Base-by-base conservation (phyloP, 2,113 vertebrate genomes). In the Salvelinus sp. region DNA sequence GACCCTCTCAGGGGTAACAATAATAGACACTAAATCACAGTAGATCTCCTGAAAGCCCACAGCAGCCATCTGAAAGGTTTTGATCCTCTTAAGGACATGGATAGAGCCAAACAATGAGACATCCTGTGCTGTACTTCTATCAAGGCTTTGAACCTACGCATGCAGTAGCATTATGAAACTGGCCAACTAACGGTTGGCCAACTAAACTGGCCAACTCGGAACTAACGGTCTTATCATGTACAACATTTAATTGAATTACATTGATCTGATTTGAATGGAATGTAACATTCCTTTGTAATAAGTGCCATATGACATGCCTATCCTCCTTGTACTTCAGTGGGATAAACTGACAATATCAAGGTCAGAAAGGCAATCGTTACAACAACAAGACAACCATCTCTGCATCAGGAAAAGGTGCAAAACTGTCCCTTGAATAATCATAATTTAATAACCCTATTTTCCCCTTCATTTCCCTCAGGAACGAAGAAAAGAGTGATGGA, bases 381-480 rank as follows among this genome's bases (percentile, higher is more conserved):
- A 57, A 18, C 16, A 57, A 16, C 50, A 57, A 57, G 14, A 57
- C 50, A 57, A 18, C 12, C 50, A 18, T 57, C 12, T 57, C 50
- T 18, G 50, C 33, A 57, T 57, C 18, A 57, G 54, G 54, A 44
- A 44, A 44, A 44, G 38, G 9, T 44, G 7, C 38, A 44, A 44
- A 44, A 44, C 9, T 10, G 38, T 9, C 38, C 38, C 7, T 44
- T 44, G 7, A 44, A 44, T 44, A 44, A 44, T 44, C 38, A 44
- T 9, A 10, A 18, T 20, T 57, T 57, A 20, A 57, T 18, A 18
- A 57, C 54, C 18, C 13, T 57, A 57, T 57, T 57, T 60, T 75
- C 58, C 58, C 58, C 12, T 22, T 62, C 6, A 62, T 22, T 22
- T 62, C 83, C 76, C 79, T 64, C 16, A 76, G 74, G 73, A 67